Conservation (phyloP, 1,140 invertebrate species). For the Drosophila oshimai region DNA sequence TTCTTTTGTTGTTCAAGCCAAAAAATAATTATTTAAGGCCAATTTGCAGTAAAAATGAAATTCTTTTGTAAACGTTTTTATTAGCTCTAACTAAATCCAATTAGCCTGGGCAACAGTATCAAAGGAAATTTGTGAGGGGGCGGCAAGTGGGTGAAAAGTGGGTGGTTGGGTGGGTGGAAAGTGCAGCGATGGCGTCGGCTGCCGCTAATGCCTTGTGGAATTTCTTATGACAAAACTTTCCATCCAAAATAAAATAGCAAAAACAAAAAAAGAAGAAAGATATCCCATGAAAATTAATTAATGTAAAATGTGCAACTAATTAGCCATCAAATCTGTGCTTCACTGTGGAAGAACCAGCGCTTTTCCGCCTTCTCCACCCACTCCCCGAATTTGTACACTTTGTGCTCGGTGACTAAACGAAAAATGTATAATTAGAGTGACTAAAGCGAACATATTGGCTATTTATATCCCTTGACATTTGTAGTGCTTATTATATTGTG, state of each 20-base stretch:
- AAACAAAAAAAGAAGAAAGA: conserved; percentile 14
- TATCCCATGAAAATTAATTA: conserved; percentile 74
- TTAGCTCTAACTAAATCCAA: conserved; percentile 74
- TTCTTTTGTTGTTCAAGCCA: conserved; percentile 31
- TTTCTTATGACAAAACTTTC: conserved; percentile 57
- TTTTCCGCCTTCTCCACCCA: neutral
- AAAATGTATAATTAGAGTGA: no score
- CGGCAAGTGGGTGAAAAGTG: neutral
- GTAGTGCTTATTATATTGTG: no score
- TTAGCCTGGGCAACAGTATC: conserved; percentile 61
- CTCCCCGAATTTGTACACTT: neutral
- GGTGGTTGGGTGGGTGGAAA: neutral
- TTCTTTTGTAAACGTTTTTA: conserved; percentile 72
- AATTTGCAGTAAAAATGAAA: conserved; percentile 79
- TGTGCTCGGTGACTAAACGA: neutral
- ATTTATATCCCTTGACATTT: no score
- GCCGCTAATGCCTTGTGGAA: conserved; percentile 54
- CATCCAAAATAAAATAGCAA: neutral
- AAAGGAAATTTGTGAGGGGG: conserved; percentile 30
- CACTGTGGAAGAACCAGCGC: neutral
- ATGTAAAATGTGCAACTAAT: conserved; percentile 81
- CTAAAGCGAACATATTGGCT: no score
- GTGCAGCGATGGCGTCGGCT: conserved; percentile 55
- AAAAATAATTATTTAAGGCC: conserved; percentile 71
- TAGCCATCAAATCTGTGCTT: conserved; percentile 33